These are phyloP conservation scores for Tauraco hartlaubi DNA, from an alignment of 2,797 vertebrate species.

Conservation along the genomic window DNA sequence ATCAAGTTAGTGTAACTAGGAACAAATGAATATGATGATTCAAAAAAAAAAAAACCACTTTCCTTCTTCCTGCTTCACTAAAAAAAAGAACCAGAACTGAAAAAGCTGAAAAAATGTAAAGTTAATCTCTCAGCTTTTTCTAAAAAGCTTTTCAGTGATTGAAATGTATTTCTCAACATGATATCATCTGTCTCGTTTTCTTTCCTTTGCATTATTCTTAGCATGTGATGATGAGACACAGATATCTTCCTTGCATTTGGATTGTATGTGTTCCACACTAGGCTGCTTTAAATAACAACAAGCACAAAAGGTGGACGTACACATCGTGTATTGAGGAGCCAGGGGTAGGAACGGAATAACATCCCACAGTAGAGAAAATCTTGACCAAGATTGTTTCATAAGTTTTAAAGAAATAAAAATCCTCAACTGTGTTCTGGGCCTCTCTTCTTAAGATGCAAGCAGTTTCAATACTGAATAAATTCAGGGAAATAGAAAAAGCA, in stretches of 20 bases:
- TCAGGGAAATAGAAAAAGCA: conserved; percentile 16
- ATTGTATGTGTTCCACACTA: neutral
- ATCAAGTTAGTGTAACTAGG: neutral
- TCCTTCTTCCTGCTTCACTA: neutral
- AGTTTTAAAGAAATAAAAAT: neutral
- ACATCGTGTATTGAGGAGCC: fast-evolving
- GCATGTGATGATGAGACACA: neutral
- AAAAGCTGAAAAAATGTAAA: neutral
- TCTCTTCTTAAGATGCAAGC: neutral
- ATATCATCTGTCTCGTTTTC: neutral
- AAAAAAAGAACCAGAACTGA: neutral
- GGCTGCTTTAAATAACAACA: neutral
- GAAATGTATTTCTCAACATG: neutral
- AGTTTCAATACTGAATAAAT: neutral
- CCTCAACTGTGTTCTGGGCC: neutral
- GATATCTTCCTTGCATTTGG: neutral
- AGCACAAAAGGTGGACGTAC: neutral
- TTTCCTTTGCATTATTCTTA: neutral
- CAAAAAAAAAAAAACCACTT: neutral
- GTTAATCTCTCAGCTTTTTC: neutral
- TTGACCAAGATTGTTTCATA: neutral
- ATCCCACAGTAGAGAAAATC: neutral
- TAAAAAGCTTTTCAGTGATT: neutral
- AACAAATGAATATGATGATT: neutral
- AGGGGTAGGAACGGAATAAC: neutral